A percentile compares a stretch with the other conserved stretches of the same genome.
phyloP scores from a whole-genome alignment of 2,888 invertebrate species.

The Ischnus inquisitorius region DNA sequence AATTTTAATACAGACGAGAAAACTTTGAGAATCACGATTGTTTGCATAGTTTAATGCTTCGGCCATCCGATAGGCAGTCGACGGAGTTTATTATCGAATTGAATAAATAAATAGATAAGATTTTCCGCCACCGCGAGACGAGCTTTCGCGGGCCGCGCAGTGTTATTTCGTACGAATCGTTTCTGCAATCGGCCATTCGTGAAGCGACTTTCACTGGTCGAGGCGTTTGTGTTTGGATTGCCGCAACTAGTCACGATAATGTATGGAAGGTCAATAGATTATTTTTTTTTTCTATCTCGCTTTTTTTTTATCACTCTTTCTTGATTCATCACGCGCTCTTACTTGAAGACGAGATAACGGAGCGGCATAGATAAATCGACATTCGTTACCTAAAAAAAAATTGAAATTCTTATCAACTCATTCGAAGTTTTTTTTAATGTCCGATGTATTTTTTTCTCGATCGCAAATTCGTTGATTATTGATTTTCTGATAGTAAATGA shows the following conservation, averaged over 20 bases:
- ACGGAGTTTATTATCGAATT: neutral
- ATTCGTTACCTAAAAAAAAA: neutral
- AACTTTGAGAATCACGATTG: constrained; percentile 26
- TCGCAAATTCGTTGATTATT: no score
- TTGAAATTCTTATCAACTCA: no score
- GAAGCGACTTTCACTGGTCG: neutral
- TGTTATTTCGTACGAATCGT: neutral
- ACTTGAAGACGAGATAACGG: constrained; percentile 48
- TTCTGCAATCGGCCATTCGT: neutral
- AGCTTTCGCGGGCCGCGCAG: no score
- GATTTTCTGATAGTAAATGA: no score
- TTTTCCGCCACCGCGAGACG: neutral
- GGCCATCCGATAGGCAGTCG: neutral
- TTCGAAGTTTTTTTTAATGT: no score
- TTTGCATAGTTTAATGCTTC: constrained; percentile 22
- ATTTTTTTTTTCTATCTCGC: constrained; percentile 13
- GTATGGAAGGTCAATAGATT: constrained; percentile 45
- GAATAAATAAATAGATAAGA: neutral
- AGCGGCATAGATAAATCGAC: neutral
- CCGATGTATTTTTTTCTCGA: no score
- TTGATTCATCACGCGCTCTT: constrained; percentile 26
- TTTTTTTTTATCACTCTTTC: constrained; percentile 51
- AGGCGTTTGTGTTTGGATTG: constrained; percentile 28
- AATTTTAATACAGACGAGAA: constrained; percentile 47
- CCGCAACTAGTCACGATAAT: constrained; percentile 27